Evolutionary conservation across 2,888 invertebrate species (phyloP).

Genomic region (Lepidocyrtinus sp.): DNA sequence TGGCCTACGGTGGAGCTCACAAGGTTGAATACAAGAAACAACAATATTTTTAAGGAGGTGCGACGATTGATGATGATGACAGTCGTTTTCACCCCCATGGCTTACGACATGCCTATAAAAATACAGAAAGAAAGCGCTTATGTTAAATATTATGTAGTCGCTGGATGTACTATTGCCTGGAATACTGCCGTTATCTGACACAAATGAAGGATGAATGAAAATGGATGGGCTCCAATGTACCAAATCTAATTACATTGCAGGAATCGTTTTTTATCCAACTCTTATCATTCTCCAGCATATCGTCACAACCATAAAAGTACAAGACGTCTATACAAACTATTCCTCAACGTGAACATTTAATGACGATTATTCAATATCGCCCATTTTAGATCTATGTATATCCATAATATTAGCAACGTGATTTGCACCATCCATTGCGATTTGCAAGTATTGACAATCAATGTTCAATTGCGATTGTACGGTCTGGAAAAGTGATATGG

Average conservation of each 20-base stretch:
- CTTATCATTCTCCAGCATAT: neutral
- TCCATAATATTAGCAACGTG: neutral
- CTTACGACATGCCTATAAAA: neutral
- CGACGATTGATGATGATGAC: neutral
- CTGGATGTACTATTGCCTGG: neutral
- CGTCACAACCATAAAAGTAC: too few species aligned
- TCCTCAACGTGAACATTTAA: neutral
- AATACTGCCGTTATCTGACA: neutral
- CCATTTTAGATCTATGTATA: neutral
- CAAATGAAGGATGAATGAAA: slow-evolving; percentile 15
- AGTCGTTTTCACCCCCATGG: slow-evolving; percentile 4
- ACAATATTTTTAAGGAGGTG: neutral
- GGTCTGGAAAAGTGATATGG: neutral
- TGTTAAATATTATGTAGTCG: neutral
- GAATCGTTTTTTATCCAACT: neutral
- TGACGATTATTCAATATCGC: neutral
- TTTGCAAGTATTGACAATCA: neutral
- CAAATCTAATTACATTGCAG: neutral
- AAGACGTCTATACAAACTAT: too few species aligned
- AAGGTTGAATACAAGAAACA: slow-evolving; percentile 5
- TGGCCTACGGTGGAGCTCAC: slow-evolving; percentile 15
- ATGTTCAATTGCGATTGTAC: neutral
- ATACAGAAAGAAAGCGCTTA: neutral
- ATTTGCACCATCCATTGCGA: neutral
- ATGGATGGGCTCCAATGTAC: too few species aligned